Evolutionary conservation across 2,888 invertebrate genomes (phyloP), one percentile per base, ranked within the genome.

Genomic region (Eumacrocentrus americanus): DNA sequence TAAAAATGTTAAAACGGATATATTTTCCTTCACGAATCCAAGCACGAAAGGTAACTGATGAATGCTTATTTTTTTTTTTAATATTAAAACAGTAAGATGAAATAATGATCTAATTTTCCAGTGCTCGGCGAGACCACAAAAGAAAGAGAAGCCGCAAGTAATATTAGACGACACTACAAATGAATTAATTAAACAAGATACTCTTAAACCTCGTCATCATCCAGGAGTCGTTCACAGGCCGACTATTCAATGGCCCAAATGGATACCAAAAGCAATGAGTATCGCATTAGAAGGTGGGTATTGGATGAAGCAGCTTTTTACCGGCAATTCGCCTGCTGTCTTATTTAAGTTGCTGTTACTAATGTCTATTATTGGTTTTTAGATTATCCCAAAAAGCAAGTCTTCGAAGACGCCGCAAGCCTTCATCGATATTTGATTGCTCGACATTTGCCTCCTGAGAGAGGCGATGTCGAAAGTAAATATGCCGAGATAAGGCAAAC

Each of bases 171-270:
- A 84, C 22, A 78, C 70, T 47, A 72, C 88, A 2, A 78, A 82
- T 55, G 81, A 84, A 25, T 80, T 80, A 66, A 82, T 89, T 44
- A 75, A 84, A 47, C 83, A 84, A 34, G 79, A 84, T 59, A 81
- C 80, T 62, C 72, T 83, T 14, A 91, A 90, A 76, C 88, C 90
- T 0, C 84, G 87, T 53, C 84, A 86, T 60, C 93, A 94, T 81
- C 91, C 91, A 0, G 94, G 94, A 22, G 84, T 87, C 47, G 80
- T 86, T 1, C 83, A 84, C 64, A 78, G 84, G 0, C 85, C 82
- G 68, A 73, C 82, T 1, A 82, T 86, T 0, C 64, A 77, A 2
- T 72, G 92, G 11, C 92, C 93, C 0, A 78, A 83, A 1, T 83
- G 86, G 60, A 83, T 92, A 60, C 74, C 82, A 20, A 81, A 84